Evolutionary conservation across 2,888 invertebrate genomes (phyloP).

Genomic region (Thymelicus lineola): DNA sequence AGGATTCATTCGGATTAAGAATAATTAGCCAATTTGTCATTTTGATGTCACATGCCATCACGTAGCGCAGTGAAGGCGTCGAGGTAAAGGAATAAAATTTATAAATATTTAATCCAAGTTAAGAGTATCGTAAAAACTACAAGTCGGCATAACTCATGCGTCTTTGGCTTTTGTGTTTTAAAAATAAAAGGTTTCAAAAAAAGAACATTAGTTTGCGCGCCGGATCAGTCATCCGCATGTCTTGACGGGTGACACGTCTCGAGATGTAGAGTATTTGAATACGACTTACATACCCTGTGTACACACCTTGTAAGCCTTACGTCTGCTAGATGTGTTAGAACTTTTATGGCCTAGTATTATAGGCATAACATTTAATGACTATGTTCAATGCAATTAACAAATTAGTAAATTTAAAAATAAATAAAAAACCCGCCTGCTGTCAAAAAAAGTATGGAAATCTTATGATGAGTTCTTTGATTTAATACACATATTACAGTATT

Average conservation of each 20-base stretch:
- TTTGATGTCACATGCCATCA: slow-evolving; percentile 85
- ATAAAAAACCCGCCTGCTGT: no score
- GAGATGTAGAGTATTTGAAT: slow-evolving; percentile 49
- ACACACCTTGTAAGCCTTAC: neutral
- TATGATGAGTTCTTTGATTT: no score
- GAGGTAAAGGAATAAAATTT: slow-evolving; percentile 67
- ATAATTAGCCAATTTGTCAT: slow-evolving; percentile 85
- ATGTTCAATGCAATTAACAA: no score
- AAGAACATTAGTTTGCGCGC: slow-evolving; percentile 79
- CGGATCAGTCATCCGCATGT: slow-evolving; percentile 80
- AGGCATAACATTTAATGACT: no score
- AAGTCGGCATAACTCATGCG: slow-evolving; percentile 80
- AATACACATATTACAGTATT: no score
- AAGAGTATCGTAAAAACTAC: slow-evolving; percentile 81
- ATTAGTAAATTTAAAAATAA: no score
- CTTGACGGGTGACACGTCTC: slow-evolving; percentile 73
- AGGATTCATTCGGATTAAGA: slow-evolving; percentile 79
- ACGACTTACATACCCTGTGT: neutral
- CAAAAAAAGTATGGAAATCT: no score
- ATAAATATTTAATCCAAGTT: slow-evolving; percentile 79
- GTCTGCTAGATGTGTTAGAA: neutral
- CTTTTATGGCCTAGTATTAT: neutral
- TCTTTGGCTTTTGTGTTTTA: slow-evolving; percentile 77
- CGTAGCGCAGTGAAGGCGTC: slow-evolving; percentile 63
- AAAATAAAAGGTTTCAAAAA: slow-evolving; percentile 75